Base-by-base conservation (phyloP, 2,797 vertebrate genomes). In the Protosalanx chinensis region DNA sequence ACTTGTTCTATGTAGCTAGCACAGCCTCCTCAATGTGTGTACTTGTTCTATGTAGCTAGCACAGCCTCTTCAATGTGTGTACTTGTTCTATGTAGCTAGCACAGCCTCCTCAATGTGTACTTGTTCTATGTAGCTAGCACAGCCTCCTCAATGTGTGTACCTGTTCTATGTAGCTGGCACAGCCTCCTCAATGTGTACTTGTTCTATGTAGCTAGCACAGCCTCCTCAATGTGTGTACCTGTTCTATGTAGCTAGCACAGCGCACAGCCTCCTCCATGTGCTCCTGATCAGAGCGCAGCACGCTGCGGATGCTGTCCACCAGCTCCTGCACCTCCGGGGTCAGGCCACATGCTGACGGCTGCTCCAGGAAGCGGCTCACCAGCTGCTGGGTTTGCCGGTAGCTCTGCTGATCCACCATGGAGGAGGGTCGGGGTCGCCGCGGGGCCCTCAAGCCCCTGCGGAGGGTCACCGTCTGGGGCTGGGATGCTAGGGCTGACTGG, bases 61-160 rank as follows among this genome's bases (percentile, higher is more conserved):
- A 15, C 1, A 23, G 30, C 33, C 10, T 27, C 60, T 16, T 57
- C 46, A 30, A 13, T 41, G 16, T 20, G n/a, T 2, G 15, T 46
- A 87, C 85, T 80, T 87, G 84, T 72, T 97, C 94, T 49, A 96
- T 93, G 78, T 94, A 92, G 72, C 84, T 91, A 76, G 95, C 94
- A n/a, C 91, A 1, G 91, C 93, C 87, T 95, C 95, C 68, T 95
- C 92, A 94, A 94, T 95, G 75, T 93, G 91, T 67, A 94, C 91
- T 85, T 96, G 92, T 3, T 95, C 95, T 20, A 56, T 64, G n/a
- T 56, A 56, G 41, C 32, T 41, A 41, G 3, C 16, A 15, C 1
- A 23, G 32, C 35, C 0, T 27, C 60, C 16, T 41, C 30, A 33
- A 13, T 27, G 23, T 20, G n/a, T 2, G 16, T 51, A 87, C 85